These are phyloP conservation scores for Zaprionus capensis DNA, from an alignment of 1,140 invertebrate species.

Conservation along the genomic window DNA sequence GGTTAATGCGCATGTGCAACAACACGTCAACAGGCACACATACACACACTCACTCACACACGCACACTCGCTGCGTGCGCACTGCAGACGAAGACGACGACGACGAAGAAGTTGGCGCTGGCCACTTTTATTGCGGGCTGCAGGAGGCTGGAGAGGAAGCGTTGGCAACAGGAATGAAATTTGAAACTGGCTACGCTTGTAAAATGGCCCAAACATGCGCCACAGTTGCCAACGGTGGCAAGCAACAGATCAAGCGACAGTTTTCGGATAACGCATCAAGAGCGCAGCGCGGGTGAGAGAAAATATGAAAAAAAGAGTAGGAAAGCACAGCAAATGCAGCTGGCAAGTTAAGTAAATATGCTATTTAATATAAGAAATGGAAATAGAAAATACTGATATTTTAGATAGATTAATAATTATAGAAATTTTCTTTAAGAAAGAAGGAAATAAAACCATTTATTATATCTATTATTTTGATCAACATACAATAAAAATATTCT, in stretches of 20 bases:
- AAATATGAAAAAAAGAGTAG: no score
- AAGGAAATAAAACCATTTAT: not conserved
- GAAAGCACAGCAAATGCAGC: not conserved
- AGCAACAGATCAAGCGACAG: slow-evolving; percentile 68
- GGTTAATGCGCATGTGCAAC: slow-evolving; percentile 81
- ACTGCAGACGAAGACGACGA: not conserved
- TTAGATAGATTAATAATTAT: not conserved
- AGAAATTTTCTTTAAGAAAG: not conserved
- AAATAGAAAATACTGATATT: not conserved
- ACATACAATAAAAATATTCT: no score
- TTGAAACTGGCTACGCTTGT: slow-evolving; percentile 77
- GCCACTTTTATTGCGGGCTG: slow-evolving; percentile 30
- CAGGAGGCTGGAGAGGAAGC: not conserved
- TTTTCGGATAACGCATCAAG: slow-evolving; percentile 62
- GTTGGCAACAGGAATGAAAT: slow-evolving; percentile 68
- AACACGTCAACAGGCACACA: slow-evolving; percentile 71
- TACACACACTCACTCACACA: slow-evolving; percentile 10
- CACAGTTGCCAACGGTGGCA: slow-evolving; percentile 67
- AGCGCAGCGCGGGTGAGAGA: slow-evolving; percentile 2
- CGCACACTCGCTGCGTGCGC: not conserved
- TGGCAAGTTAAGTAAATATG: not conserved
- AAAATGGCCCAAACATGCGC: slow-evolving; percentile 79
- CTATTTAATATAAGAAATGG: not conserved
- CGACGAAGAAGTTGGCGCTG: slow-evolving; percentile 9
- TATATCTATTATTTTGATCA: no score